phyloP scores from a whole-genome alignment of 2,113 vertebrate species.

The Redunca redunca region DNA sequence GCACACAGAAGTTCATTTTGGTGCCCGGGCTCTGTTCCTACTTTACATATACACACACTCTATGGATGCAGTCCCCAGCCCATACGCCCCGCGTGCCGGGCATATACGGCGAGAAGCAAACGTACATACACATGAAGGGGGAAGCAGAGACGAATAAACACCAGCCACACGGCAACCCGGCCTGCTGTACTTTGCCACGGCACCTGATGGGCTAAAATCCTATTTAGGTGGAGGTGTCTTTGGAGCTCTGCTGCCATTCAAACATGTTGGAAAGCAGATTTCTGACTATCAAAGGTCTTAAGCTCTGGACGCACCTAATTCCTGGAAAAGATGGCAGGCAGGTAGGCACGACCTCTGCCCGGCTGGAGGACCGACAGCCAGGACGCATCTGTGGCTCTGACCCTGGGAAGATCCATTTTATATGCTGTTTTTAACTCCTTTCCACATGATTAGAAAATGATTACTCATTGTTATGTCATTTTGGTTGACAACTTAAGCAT shows the following conservation, averaged over 20 bases:
- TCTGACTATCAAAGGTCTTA: conserved; percentile 90
- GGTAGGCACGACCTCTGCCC: conserved; percentile 77
- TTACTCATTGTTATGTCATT: conserved; percentile 76
- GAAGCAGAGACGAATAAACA: conserved; percentile 80
- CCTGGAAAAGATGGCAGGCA: conserved; percentile 83
- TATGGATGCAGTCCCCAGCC: conserved; percentile 70
- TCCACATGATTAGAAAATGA: conserved; percentile 80
- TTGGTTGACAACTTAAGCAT: conserved; percentile 81
- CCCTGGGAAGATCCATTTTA: conserved; percentile 74
- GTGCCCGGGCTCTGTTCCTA: conserved; percentile 76
- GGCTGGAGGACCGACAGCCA: conserved; percentile 73
- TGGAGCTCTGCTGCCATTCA: conserved; percentile 79
- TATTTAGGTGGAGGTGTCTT: conserved; percentile 81
- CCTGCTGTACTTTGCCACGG: conserved; percentile 75
- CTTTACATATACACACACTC: conserved; percentile 78
- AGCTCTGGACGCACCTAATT: conserved; percentile 91
- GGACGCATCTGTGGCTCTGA: not conserved
- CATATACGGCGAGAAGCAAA: conserved; percentile 64
- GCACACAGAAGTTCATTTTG: conserved; percentile 94
- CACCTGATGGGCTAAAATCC: conserved; percentile 78
- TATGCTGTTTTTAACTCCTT: conserved; percentile 69
- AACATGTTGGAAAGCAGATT: conserved; percentile 90
- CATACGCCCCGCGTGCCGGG: conserved; percentile 60
- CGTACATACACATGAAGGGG: conserved; percentile 76
- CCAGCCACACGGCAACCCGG: conserved; percentile 72